Base-by-base conservation (phyloP, 1,140 invertebrate species). In the Wiebesia pumilae region DNA sequence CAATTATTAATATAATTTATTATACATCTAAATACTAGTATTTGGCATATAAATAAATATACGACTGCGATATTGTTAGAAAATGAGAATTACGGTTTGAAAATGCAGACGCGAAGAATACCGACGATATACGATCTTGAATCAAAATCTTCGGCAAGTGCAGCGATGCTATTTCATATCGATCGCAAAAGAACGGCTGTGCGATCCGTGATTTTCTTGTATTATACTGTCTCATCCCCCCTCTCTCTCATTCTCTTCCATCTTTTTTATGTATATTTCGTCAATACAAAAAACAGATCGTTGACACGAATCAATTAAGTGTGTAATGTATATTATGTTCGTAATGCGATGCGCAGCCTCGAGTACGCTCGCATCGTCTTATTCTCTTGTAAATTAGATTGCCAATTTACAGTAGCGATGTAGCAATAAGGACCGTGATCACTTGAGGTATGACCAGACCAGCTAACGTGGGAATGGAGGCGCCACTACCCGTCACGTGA, bases 401-500 rank as follows among this genome's bases (percentile, higher is more conserved):
- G 4, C 1, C n/a, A 54, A 73, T 88, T 93, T 93, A 93, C 88
- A 94, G 89, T 73, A 94, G 88, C 91, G 91, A 94, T 87, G 94
- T 94, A 85, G 90, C 91, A 81, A 94, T 89, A 82, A 94, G 83
- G 81, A 95, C 85, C 86, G 93, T 92, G 73, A 94, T 83, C n/a
- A 94, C 82, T 58, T 94, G 92, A 30, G 93, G 91, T 54, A 88
- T 71, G 62, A 87, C 83, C 30, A 88, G 83, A 33, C 67, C 40
- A 10, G 88, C 30, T 58, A 80, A 24, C n/a, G 35, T 40, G 16
- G 33, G 81, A 9, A 85, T 75, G 33, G 86, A 62, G 27, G 85
- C 71, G 62, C 93, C 94, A 77, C 92, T 90, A 73, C 95, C 95
- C 3, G 95, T 96, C 21, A 97, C 97, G 86, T 95, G 94, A n/a